These are phyloP conservation scores for Sarcophaga caerulescens DNA, from an alignment of 2,888 invertebrate species.

Conservation along the genomic window DNA sequence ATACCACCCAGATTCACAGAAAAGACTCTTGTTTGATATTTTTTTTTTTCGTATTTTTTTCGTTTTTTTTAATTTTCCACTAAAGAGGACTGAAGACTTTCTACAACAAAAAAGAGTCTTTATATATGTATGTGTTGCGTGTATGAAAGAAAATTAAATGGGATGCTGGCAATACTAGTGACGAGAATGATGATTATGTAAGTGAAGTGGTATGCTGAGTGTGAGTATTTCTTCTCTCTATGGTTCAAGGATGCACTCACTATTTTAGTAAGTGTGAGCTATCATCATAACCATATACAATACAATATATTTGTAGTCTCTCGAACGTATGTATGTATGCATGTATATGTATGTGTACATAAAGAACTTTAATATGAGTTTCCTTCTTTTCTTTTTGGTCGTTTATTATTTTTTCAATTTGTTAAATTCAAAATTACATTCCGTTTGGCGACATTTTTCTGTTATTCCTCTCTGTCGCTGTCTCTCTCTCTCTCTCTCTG, in stretches of 20 bases:
- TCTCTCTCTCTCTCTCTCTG: constrained; percentile 23
- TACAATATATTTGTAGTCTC: neutral
- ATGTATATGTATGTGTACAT: neutral
- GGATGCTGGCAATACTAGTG: neutral
- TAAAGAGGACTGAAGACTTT: constrained; percentile 8
- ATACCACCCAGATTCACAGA: constrained; percentile 30
- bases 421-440: constrained; percentile 78
- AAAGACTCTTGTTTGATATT: neutral
- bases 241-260: constrained; percentile 67
- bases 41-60: neutral
- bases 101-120: neutral
- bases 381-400: constrained; percentile 1
- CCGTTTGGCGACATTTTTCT: constrained; percentile 69
- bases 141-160: neutral
- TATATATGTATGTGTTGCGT: neutral
- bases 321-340: neutral
- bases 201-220: neutral
- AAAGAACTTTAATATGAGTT: constrained; percentile 10
- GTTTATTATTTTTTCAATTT: constrained; percentile 77
- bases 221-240: neutral
- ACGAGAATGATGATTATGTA: neutral
- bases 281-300: too few relatives aligned
- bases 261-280: neutral
- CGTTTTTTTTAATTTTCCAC: neutral
- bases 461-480: constrained; percentile 29